phyloP scores from a whole-genome alignment of 2,113 vertebrate species.

The Mesocricetus auratus region DNA sequence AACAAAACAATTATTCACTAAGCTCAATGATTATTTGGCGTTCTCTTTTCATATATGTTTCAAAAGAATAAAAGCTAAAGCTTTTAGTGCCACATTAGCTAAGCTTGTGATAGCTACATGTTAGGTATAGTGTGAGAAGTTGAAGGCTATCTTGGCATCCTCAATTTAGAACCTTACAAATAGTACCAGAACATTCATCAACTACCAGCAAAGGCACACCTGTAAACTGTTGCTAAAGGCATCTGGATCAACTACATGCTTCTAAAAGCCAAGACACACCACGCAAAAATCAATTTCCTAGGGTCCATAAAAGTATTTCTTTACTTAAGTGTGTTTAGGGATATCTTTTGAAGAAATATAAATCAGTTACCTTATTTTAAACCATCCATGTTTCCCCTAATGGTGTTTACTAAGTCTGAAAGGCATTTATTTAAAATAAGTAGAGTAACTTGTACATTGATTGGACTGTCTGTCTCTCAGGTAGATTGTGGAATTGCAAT shows the following conservation, averaged over 20 bases:
- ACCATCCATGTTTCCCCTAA: slow-evolving; percentile 53
- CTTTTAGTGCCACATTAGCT: slow-evolving; percentile 8
- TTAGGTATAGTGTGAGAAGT: slow-evolving; percentile 1
- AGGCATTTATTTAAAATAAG: slow-evolving; percentile 77
- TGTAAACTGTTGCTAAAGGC: slow-evolving; percentile 49
- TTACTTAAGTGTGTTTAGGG: slow-evolving; percentile 57
- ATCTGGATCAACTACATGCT: slow-evolving; percentile 43
- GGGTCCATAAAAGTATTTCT: slow-evolving; percentile 58
- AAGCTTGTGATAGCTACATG: slow-evolving; percentile 41
- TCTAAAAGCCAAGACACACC: slow-evolving; percentile 56
- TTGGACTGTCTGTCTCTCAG: slow-evolving; percentile 74
- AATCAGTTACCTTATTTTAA: slow-evolving; percentile 75
- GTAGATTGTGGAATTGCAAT: slow-evolving; percentile 65
- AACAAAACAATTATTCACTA: slow-evolving; percentile 51
- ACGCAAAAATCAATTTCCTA: slow-evolving; percentile 51
- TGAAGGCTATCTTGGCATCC: neutral
- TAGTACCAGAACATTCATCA: slow-evolving; percentile 37
- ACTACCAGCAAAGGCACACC: neutral
- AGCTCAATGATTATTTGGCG: slow-evolving; percentile 34
- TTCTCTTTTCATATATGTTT: neutral
- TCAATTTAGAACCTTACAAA: slow-evolving; percentile 42
- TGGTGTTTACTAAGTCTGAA: slow-evolving; percentile 75
- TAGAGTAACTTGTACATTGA: slow-evolving; percentile 72
- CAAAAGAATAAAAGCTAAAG: slow-evolving; percentile 6
- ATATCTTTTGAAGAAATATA: slow-evolving; percentile 57